These are phyloP conservation scores for Anadara kagoshimensis DNA, from an alignment of 1,140 invertebrate genomes.

Conservation along the genomic window DNA sequence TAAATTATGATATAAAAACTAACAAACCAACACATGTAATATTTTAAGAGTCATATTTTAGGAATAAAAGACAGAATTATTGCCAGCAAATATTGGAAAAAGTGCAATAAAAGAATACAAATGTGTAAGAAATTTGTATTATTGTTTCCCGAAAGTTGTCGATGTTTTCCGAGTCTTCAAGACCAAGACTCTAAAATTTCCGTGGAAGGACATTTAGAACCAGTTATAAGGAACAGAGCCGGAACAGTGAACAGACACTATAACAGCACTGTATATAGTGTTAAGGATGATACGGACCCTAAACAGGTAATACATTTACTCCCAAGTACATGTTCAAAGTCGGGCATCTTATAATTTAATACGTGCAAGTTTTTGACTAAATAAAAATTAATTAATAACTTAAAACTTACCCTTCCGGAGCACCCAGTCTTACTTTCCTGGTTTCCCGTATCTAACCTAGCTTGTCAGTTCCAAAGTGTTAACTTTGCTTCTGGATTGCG, in stretches of 20 bases:
- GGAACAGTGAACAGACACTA: constrained; percentile 1
- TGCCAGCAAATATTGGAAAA: not conserved
- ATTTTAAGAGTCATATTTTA: not conserved
- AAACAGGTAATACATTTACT: too few relatives aligned
- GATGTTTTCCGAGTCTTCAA: not conserved
- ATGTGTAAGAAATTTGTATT: constrained; percentile 6
- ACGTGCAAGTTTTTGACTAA: too few relatives aligned
- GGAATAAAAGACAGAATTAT: constrained; percentile 8
- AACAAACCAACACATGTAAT: too few relatives aligned
- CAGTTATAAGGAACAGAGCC: not conserved
- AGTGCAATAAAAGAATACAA: not conserved
- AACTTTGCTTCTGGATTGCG: too few relatives aligned
- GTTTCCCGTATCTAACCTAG: too few relatives aligned
- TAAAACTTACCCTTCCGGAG: too few relatives aligned
- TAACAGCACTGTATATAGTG: constrained; percentile 7
- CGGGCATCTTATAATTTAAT: too few relatives aligned
- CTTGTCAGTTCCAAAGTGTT: too few relatives aligned
- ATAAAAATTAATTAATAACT: too few relatives aligned
- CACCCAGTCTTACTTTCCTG: too few relatives aligned
- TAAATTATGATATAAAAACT: too few relatives aligned
- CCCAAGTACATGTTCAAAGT: too few relatives aligned
- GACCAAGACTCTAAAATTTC: constrained; percentile 5
- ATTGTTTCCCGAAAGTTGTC: constrained; percentile 7
- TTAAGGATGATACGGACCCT: not conserved
- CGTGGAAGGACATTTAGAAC: constrained; percentile 1